Evolutionary conservation across 2,797 vertebrate genomes (phyloP).

Genomic region (Neopelma chrysocephalum): DNA sequence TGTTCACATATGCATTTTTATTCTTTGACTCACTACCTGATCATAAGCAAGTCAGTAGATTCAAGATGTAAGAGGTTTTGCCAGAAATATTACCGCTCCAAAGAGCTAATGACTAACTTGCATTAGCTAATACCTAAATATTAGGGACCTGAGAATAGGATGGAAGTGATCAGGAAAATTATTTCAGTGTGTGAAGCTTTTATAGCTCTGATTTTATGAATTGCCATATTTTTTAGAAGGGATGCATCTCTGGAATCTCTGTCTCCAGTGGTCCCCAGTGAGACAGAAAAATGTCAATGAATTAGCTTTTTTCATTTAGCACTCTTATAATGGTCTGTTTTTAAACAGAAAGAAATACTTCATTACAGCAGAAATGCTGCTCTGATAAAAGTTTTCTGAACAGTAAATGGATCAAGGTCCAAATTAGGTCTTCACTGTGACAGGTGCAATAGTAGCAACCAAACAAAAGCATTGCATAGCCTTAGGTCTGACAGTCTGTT

Average conservation of each 20-base stretch:
- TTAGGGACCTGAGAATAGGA: neutral
- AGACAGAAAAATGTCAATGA: neutral
- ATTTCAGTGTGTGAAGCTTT: neutral
- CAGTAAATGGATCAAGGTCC: neutral
- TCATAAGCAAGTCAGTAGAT: neutral
- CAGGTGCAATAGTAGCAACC: neutral
- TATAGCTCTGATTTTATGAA: neutral
- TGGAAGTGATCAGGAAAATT: neutral
- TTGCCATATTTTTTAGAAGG: neutral
- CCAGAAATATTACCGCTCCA: neutral
- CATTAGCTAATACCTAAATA: neutral
- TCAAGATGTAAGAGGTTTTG: neutral
- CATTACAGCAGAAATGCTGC: neutral
- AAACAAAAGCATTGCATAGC: constrained; percentile 12
- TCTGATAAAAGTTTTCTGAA: neutral
- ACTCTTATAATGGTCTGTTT: neutral
- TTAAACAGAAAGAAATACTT: neutral
- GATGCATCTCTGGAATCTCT: neutral
- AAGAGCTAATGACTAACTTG: neutral
- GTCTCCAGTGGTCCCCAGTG: neutral
- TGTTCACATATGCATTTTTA: neutral
- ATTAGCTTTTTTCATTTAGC: neutral
- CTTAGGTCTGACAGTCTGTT: constrained; percentile 39
- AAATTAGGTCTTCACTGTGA: constrained; percentile 38
- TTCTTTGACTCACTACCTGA: neutral